Conservation (phyloP, 2,113 vertebrate species). For the Nematolebias whitei region DNA sequence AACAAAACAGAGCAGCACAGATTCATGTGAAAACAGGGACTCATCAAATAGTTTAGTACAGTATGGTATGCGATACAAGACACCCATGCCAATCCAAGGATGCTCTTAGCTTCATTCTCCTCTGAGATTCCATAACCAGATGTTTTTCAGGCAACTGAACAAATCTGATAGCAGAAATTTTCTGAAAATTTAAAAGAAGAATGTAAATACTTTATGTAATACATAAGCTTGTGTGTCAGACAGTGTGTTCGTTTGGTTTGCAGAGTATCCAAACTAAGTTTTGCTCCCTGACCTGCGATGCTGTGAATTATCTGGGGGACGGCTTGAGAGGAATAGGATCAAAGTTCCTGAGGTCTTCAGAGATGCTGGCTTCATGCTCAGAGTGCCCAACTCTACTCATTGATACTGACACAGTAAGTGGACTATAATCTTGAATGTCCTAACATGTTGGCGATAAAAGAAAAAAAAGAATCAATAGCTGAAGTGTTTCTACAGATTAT, state of each 20-base stretch:
- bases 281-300: constrained; percentile 92
- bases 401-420: constrained; percentile 95
- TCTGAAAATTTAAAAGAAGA: constrained; percentile 3
- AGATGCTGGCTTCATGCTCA: constrained; percentile 92
- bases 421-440: background rate
- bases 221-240: background rate
- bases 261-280: constrained; percentile 97
- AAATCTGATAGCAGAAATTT: background rate
- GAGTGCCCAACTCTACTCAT: constrained; percentile 95
- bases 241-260: constrained; percentile 58
- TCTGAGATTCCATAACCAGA: background rate
- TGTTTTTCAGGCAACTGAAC: too few species aligned
- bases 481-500: constrained; percentile 83
- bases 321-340: constrained; percentile 91
- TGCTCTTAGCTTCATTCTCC: constrained; percentile 15
- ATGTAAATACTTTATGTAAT: background rate
- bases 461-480: constrained; percentile 4
- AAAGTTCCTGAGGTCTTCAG: constrained; percentile 93
- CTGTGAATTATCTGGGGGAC: constrained; percentile 91
- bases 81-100: background rate
- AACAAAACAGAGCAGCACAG: too few species aligned
- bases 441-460: background rate
- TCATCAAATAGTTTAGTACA: background rate
- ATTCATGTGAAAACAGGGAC: background rate
- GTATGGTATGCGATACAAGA: too few species aligned